Conservation (phyloP, 2,797 vertebrate genomes). For the Numenius phaeopus region DNA sequence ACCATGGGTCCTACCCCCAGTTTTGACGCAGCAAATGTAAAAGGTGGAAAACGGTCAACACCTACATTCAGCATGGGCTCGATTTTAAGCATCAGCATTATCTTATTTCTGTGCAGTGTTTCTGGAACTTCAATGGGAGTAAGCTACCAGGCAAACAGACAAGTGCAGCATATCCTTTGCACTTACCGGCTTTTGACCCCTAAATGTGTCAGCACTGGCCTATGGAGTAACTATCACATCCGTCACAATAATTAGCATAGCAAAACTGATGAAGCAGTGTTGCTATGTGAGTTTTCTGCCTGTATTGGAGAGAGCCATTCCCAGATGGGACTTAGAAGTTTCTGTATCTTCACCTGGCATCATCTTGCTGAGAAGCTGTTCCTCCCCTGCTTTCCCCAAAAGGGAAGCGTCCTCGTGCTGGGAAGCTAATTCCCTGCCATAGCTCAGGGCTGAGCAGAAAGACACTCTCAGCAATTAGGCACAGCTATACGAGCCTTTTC, state of each 20-base stretch:
- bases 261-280: background rate
- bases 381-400: background rate
- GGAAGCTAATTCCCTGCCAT: background rate
- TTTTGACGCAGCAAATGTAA: background rate
- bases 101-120: background rate
- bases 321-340: background rate
- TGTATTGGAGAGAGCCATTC: background rate
- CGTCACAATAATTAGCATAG: background rate
- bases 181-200: background rate
- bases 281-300: background rate
- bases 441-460: background rate
- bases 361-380: background rate
- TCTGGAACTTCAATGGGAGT: rapidly evolving
- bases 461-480: slow-evolving; percentile 5
- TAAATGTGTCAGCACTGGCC: background rate
- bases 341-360: background rate
- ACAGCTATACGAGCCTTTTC: background rate
- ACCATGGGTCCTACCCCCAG: background rate
- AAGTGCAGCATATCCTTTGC: background rate
- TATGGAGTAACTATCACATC: background rate
- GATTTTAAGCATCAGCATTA: background rate
- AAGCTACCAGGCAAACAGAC: background rate
- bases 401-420: background rate
- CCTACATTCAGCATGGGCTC: background rate
- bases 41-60: background rate